phyloP scores from a whole-genome alignment of 2,888 invertebrate species.

The Cephus spinipes region DNA sequence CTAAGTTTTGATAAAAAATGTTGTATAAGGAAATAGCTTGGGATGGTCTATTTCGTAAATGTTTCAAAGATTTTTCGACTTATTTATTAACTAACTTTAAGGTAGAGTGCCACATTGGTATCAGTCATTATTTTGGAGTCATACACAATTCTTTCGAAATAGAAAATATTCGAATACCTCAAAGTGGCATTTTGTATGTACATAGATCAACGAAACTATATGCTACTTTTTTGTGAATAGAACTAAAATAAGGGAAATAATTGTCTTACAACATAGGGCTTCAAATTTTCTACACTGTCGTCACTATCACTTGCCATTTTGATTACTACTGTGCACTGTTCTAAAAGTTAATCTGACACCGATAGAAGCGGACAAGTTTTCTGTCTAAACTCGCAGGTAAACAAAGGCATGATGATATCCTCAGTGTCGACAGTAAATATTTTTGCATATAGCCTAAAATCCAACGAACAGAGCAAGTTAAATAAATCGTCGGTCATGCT shows the following conservation, averaged over 20 bases:
- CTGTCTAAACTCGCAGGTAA: background rate
- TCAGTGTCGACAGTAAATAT: background rate
- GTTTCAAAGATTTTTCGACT: background rate
- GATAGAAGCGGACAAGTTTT: background rate
- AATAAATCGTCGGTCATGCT: background rate
- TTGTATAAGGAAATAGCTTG: background rate
- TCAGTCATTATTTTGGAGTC: background rate
- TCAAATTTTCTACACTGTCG: background rate
- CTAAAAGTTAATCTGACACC: background rate
- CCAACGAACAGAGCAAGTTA: background rate
- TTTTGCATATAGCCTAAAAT: background rate
- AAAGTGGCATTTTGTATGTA: background rate
- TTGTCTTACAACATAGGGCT: background rate
- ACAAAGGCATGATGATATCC: background rate
- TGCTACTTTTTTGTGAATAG: background rate
- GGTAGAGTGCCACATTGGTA: background rate
- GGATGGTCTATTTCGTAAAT: background rate
- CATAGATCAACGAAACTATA: background rate
- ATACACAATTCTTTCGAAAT: background rate
- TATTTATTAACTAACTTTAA: background rate
- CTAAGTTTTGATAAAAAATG: background rate
- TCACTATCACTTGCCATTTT: background rate
- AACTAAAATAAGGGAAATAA: background rate
- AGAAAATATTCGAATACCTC: background rate
- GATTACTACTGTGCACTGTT: background rate